These are phyloP conservation scores for Sinelater perroti DNA, from an alignment of 2,888 invertebrate genomes.

Conservation along the genomic window DNA sequence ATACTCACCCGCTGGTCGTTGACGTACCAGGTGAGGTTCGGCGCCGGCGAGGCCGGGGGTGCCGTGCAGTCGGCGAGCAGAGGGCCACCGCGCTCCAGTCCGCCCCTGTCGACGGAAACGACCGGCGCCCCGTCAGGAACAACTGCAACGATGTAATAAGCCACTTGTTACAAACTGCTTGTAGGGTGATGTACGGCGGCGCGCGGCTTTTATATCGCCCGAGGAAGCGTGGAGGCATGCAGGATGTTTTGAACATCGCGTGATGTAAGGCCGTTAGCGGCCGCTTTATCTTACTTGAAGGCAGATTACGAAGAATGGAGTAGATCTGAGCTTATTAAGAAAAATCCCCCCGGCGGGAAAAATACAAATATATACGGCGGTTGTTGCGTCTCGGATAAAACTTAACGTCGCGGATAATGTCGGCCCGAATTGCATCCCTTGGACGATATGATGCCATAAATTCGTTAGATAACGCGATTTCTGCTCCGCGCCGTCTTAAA, in stretches of 20 bases:
- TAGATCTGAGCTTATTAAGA: constrained; percentile 14
- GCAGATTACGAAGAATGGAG: constrained; percentile 18
- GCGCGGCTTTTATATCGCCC: constrained; percentile 19
- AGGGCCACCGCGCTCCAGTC: constrained; percentile 68
- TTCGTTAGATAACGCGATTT: constrained; percentile 3
- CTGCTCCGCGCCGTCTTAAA: background rate
- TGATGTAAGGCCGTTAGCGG: constrained; percentile 21
- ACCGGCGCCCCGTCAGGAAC: constrained; percentile 68
- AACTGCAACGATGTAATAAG: constrained; percentile 58
- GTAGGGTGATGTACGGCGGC: constrained; percentile 6
- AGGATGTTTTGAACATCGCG: constrained; percentile 20
- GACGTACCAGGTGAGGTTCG: constrained; percentile 72
- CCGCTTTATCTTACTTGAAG: constrained; percentile 20
- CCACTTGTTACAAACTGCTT: constrained; percentile 24
- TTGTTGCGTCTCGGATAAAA: constrained; percentile 5
- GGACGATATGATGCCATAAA: constrained; percentile 8
- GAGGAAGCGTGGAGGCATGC: constrained; percentile 15
- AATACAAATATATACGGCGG: constrained; percentile 4
- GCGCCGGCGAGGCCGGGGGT: constrained; percentile 69
- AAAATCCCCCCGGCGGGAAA: constrained; percentile 7
- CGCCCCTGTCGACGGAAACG: constrained; percentile 66
- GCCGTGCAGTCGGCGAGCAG: constrained; percentile 69
- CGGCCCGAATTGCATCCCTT: constrained; percentile 1
- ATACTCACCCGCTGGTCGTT: constrained; percentile 66
- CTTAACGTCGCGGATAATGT: constrained; percentile 6